phyloP scores from a whole-genome alignment of 2,113 vertebrate species.

The Galemys pyrenaicus region DNA sequence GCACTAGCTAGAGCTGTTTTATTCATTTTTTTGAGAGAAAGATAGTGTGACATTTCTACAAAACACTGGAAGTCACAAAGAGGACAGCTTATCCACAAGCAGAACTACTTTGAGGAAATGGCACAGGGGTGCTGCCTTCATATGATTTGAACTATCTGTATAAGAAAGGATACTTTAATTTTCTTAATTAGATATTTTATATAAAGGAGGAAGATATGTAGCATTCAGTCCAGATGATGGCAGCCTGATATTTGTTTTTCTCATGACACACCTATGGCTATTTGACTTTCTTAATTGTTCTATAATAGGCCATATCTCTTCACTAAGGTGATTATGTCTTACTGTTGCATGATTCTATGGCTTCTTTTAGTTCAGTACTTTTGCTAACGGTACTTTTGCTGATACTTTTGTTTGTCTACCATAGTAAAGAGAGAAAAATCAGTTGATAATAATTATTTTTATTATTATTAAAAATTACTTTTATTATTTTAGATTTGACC shows the following conservation, averaged over 20 bases:
- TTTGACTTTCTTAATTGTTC: slow-evolving; percentile 22
- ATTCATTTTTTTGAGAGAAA: neutral
- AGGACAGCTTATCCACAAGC: neutral
- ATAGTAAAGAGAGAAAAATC: neutral
- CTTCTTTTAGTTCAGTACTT: neutral
- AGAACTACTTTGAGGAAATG: neutral
- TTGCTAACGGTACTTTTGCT: slow-evolving; percentile 3
- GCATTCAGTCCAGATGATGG: neutral
- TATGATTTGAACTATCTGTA: neutral
- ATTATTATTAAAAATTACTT: neutral
- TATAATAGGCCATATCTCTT: neutral
- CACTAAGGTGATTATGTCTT: neutral
- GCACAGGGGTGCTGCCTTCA: neutral
- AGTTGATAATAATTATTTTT: neutral
- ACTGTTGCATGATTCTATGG: neutral
- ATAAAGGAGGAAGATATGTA: neutral
- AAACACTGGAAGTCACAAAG: neutral
- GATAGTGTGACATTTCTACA: neutral
- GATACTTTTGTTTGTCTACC: too few species aligned
- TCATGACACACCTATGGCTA: neutral
- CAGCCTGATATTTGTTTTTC: neutral
- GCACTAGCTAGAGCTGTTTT: neutral
- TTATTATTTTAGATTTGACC: slow-evolving; percentile 48
- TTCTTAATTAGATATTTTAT: neutral
- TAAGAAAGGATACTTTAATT: neutral